Base-by-base conservation (phyloP, 2,113 vertebrate species). In the Hypomesus transpacificus region DNA sequence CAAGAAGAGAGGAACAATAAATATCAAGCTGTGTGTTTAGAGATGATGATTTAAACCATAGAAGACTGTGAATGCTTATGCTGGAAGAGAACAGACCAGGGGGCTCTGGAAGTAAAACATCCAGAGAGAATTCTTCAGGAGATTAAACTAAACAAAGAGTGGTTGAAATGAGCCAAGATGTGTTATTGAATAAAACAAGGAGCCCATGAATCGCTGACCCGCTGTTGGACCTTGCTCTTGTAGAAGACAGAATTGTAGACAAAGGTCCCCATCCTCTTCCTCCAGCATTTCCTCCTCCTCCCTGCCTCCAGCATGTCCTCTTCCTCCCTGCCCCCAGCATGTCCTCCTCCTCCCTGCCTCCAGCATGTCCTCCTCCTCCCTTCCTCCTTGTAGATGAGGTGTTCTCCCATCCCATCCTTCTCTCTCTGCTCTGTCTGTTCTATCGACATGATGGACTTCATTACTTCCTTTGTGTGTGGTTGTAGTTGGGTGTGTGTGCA, bases 161-260 rank as follows among this genome's bases (percentile, higher is more conserved):
- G 21, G 81, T 71, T 72, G 16, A 74, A 85, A 75, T 63, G 14
- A 76, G 73, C 71, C 79, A 75, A 74, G 68, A 77, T 68, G 52
- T 63, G 64, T 74, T 75, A 68, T 28, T 64, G 63, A 74, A 76
- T 50, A 66, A 86, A 76, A 82, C 78, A 84, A 75, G 82, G 75
- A 75, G 76, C 62, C 65, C 63, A 83, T 72, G 66, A 75, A 84
- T 78, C 52, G 82, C 76, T 77, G 80, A 88, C 76, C 18, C 63
- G 70, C 75, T 78, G 65, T 86, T 70, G 74, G n/a, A 54, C 73
- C 74, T 53, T 57, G 18, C 63, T 64, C 73, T 59, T 34, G 14
- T 68, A 61, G 61, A 75, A 69, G 62, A 22, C 68, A 46, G 64
- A 68, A 18, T 18, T 65, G 18, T n/a, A 65, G 63, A 78, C 80